These are phyloP conservation scores for Drosophila melanosoma DNA, from an alignment of 2,888 invertebrate genomes.

Conservation along the genomic window DNA sequence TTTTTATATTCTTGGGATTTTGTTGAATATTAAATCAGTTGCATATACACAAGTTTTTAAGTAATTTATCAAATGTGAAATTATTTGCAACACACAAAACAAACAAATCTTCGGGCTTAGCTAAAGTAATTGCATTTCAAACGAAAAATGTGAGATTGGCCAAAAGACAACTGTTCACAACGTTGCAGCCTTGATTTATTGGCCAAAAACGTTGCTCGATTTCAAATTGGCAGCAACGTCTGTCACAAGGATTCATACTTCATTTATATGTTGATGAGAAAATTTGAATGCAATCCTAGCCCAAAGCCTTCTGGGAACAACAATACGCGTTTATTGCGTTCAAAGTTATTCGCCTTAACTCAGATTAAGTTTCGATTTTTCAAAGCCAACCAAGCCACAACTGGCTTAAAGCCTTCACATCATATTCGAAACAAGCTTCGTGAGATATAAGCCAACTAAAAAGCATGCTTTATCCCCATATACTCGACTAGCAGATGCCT, in stretches of 20 bases:
- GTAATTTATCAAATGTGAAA: constrained; percentile 52
- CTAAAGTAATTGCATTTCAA: constrained; percentile 74
- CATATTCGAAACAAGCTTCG: constrained; percentile 19
- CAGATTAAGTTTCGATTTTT: constrained; percentile 20
- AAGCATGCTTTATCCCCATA: too few species aligned
- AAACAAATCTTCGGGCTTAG: constrained; percentile 49
- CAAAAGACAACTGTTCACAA: constrained; percentile 6
- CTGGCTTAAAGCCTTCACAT: constrained; percentile 26
- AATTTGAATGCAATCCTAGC: constrained; percentile 79
- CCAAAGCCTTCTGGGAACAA: constrained; percentile 57
- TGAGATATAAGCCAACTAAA: constrained; percentile 1
- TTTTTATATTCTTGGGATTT: constrained; percentile 46
- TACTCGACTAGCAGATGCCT: not conserved
- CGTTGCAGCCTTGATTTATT: constrained; percentile 24
- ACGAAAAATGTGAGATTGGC: constrained; percentile 34
- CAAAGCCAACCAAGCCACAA: not conserved
- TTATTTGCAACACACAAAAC: constrained; percentile 18
- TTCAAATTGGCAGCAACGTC: constrained; percentile 33
- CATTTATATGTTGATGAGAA: constrained; percentile 80
- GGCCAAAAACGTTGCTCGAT: constrained; percentile 16
- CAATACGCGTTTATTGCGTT: constrained; percentile 34
- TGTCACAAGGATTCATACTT: constrained; percentile 47
- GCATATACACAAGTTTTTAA: constrained; percentile 23
- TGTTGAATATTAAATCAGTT: constrained; percentile 53
- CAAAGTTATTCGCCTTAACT: constrained; percentile 17